Evolutionary conservation across 2,888 invertebrate genomes (phyloP), one percentile per base, ranked within the genome.

Genomic region (Helicoverpa assulta): DNA sequence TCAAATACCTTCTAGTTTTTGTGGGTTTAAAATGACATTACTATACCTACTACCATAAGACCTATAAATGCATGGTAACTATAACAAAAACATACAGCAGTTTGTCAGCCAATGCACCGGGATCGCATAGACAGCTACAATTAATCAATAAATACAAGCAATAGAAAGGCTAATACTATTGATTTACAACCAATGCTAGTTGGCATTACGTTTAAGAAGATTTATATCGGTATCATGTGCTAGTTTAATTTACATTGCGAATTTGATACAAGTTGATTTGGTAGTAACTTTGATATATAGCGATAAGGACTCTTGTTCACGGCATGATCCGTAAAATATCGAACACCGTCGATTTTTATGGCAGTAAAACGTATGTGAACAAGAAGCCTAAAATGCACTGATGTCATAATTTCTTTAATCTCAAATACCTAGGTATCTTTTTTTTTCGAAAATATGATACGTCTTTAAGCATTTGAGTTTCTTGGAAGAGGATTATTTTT

Each of bases 101-200:
- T 33, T 61, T 6, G 40, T 19, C 55, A 16, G 5, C 43, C 10
- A 40, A 26, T 19, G 4, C 8, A 37, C 26, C 19, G 16, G 21
- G 40, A 40, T 47, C 64, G 14, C 29, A 54, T 18, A 37, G 47
- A 70, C 43, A 26, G 64, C 1, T 8, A n/a, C n/a, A 59, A 71
- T 71, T 59, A 56, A 70, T 70, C 58, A 70, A 5, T 5, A 12
- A 55, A 19, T 40, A n/a, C 2, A 58, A 16, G 33, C 51, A 61
- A 10, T 68, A 62, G 47, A 59, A 59, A 58, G 52, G 54, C 8
- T 14, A 55, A 43, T 10, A 26, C n/a, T 19, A 70, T 68, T 70
- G 70, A 71, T 70, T 71, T 59, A 70, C 58, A 29, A 12, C 40
- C 12, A 19, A 37, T 63, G 29, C 18, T 8, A 50, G 47, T 47